phyloP scores from a whole-genome alignment of 1,140 invertebrate genomes.

The Oscheius sp. region DNA sequence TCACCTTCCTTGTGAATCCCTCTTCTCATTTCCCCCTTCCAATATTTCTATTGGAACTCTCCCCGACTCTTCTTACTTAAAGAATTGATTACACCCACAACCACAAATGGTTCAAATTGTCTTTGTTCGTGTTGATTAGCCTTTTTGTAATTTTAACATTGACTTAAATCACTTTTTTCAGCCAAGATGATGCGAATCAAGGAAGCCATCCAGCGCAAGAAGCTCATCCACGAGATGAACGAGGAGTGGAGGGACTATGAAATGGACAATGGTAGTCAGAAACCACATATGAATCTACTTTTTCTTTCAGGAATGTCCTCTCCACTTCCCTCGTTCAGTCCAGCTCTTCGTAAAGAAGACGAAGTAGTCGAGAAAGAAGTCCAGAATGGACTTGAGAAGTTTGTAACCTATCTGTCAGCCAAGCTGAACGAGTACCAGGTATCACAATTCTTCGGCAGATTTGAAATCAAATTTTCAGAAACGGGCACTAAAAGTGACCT shows the following conservation, averaged over 20 bases:
- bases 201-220: conserved; percentile 55
- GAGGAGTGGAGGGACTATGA: conserved; percentile 50
- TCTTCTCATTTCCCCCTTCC: too few relatives aligned
- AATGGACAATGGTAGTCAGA: background rate
- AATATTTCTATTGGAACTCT: too few relatives aligned
- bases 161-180: too few relatives aligned
- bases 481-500: conserved; percentile 55
- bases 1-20: too few relatives aligned
- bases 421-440: conserved; percentile 24
- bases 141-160: too few relatives aligned
- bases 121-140: too few relatives aligned
- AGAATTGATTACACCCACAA: too few relatives aligned
- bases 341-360: background rate
- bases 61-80: too few relatives aligned
- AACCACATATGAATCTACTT: conserved; percentile 22
- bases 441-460: background rate
- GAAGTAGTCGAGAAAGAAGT: conserved; percentile 19
- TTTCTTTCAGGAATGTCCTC: background rate
- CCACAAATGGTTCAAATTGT: too few relatives aligned
- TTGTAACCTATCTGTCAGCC: conserved; percentile 44
- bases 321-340: conserved; percentile 9
- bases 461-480: conserved; percentile 42
- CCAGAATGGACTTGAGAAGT: conserved; percentile 40
- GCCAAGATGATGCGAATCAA: conserved; percentile 61
- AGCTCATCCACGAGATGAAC: conserved; percentile 56